Evolutionary conservation across 2,113 vertebrate genomes (phyloP), one percentile per base, ranked within the genome.

Genomic region (Climacteris rufus): DNA sequence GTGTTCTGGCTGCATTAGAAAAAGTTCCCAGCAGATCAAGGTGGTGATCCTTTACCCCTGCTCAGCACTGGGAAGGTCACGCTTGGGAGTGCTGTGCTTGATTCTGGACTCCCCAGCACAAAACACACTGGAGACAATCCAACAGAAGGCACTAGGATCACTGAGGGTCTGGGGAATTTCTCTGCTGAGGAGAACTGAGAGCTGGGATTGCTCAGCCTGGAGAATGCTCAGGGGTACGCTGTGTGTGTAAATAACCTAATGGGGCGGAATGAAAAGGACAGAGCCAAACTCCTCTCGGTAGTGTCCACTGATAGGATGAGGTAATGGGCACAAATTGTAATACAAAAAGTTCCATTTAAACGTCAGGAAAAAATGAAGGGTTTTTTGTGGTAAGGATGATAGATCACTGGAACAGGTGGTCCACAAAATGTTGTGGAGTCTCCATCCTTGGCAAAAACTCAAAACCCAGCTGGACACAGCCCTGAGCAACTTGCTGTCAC

Each of bases 21-120:
- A 30, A 49, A 77, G 18, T 63, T 85, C n/a, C 16, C 47, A 79
- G 30, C 21, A 44, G 33, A 17, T 68, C 0, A 1, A 17, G 11
- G 33, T 22, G 16, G 27, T 45, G 20, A 49, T 77, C 10, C 31
- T 68, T 77, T 56, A 13, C 8, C 2, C 13, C 5, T 9, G 0
- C 39, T 65, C 23, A 6, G n/a, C 17, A 3, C 28, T 81, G 24
- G 4, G 77, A 64, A 79, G 47, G 15, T 37, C 27, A 35, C 1
- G 1, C 23, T 37, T 44, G 1, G 1, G 5, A 20, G 9, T 57
- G 10, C 42, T 50, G 13, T 18, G 3, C 56, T 54, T 10, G 10
- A 4, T 30, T 66, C 75, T 66, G 65, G 42, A 17, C 25, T 85
- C 18, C 40, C 20, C 47, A 35, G 23, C 66, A 19, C 18, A 7